A percentile compares a stretch with the other conserved stretches of the same genome.
Evolutionary conservation across 2,797 vertebrate genomes (phyloP).

Genomic region (Gymnothorax javanicus): DNA sequence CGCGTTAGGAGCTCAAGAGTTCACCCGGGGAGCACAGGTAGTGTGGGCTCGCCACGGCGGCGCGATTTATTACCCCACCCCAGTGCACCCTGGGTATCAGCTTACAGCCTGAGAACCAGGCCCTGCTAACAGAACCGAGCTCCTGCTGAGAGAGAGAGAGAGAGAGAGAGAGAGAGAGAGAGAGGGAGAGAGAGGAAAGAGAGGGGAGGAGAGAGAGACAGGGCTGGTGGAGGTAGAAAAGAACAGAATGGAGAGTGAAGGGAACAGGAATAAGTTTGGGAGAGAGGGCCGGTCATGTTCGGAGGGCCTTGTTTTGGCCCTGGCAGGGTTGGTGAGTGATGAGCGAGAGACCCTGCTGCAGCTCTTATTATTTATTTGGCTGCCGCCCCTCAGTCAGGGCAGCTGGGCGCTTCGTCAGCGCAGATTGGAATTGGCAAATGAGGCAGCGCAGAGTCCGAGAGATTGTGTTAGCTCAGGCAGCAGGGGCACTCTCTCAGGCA

Average conservation of each 20-base stretch:
- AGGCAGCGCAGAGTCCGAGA: background rate
- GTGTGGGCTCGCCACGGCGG: background rate
- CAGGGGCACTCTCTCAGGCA: background rate
- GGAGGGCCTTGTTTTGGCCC: background rate
- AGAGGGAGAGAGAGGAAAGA: too few relatives aligned
- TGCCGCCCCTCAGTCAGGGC: background rate
- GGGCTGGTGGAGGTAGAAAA: too few relatives aligned
- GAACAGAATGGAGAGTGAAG: too few relatives aligned
- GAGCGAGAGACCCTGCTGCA: background rate
- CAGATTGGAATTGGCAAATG: background rate
- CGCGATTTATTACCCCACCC: background rate
- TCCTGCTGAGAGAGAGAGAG: background rate
- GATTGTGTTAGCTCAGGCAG: background rate
- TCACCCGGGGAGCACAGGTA: background rate
- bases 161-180: background rate
- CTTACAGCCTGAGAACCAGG: background rate
- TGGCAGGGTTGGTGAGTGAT: background rate
- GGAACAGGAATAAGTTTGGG: background rate
- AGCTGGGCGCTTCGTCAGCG: background rate
- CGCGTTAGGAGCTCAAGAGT: background rate
- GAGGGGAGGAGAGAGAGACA: too few relatives aligned
- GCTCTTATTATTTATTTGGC: slow-evolving; percentile 1
- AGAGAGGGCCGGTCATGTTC: background rate
- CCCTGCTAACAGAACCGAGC: background rate
- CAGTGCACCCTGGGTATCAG: slow-evolving; percentile 4